phyloP scores from a whole-genome alignment of 2,888 invertebrate species.

The Dasysyrphus albostriatus region DNA sequence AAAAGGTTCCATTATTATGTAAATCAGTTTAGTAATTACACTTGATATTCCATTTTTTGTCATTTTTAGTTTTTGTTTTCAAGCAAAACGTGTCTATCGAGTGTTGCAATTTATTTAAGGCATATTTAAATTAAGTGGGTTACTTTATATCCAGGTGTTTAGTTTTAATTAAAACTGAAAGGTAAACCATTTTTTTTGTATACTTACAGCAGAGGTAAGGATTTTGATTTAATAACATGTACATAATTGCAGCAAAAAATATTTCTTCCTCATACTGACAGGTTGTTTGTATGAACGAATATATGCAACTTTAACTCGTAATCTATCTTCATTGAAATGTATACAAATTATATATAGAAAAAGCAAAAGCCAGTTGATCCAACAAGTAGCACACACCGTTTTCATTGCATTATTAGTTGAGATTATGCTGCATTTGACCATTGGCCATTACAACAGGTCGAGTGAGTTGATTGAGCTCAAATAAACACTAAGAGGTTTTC shows the following conservation, averaged over 20 bases:
- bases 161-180: background rate
- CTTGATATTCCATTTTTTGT: too few relatives aligned
- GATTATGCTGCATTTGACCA: constrained; percentile 32
- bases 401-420: constrained; percentile 35
- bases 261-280: constrained; percentile 19
- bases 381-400: constrained; percentile 52
- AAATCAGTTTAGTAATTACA: too few relatives aligned
- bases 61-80: too few relatives aligned
- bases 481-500: background rate
- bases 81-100: background rate
- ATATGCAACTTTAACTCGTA: constrained; percentile 9
- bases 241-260: constrained; percentile 38
- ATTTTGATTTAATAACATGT: constrained; percentile 5
- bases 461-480: constrained; percentile 52
- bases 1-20: too few relatives aligned
- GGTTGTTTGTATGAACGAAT: background rate
- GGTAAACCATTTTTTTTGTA: background rate
- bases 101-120: background rate
- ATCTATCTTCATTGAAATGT: constrained; percentile 37
- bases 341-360: background rate
- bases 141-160: background rate
- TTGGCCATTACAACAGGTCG: constrained; percentile 47
- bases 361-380: constrained; percentile 55
- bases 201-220: background rate
- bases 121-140: background rate